Evolutionary conservation across 2,888 invertebrate genomes (phyloP).

Genomic region (Germaria angustata): DNA sequence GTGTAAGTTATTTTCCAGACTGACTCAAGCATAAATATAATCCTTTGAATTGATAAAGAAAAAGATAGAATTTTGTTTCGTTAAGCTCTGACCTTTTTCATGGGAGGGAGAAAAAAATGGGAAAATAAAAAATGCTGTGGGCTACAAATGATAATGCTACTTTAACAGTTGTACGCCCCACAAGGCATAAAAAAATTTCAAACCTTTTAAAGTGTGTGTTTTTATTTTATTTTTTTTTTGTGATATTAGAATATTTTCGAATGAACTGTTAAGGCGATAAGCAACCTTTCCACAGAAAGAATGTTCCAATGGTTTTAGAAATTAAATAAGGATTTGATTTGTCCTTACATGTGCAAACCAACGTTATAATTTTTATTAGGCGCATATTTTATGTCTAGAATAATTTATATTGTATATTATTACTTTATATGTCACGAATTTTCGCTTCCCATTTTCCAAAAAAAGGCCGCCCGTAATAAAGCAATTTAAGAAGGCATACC

Average conservation of each 20-base stretch:
- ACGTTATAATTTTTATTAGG: neutral
- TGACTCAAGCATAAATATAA: neutral
- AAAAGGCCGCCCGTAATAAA: no score
- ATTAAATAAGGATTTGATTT: no score
- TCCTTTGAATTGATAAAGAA: neutral
- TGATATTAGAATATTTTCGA: neutral
- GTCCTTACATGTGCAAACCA: neutral
- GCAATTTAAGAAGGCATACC: no score
- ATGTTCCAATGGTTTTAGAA: neutral
- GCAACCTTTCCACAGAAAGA: neutral
- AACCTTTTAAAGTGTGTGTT: neutral
- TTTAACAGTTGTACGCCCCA: neutral
- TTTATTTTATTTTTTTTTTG: neutral
- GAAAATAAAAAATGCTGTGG: neutral
- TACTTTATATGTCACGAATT: no score
- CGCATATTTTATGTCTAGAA: neutral
- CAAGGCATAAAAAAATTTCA: neutral
- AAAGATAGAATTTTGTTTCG: neutral
- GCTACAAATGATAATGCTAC: neutral
- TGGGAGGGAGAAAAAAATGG: neutral
- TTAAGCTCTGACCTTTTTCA: neutral
- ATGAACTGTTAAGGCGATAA: slow-evolving; percentile 20
- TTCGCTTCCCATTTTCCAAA: no score
- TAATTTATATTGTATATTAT: neutral
- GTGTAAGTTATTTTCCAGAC: neutral